Percentiles rank a stretch among this genome's conserved stretches.
phyloP scores from a whole-genome alignment of 1,140 invertebrate genomes.

The Vanessa tameamea region DNA sequence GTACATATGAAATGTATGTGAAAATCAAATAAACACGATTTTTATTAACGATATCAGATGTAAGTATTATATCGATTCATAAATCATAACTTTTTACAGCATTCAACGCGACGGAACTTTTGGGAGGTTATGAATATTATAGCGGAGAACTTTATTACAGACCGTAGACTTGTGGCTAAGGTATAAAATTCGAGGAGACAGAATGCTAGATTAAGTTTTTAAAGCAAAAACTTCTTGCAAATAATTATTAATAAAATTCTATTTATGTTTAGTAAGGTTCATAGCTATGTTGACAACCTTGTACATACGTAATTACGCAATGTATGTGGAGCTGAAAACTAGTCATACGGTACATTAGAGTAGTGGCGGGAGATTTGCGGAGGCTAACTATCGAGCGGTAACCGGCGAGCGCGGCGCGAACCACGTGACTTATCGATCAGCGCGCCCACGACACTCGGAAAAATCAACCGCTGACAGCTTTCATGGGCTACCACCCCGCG shows the following conservation, averaged over 20 bases:
- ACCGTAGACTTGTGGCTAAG: not conserved
- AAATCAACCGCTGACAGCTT: constrained; percentile 80
- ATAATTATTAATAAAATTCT: not conserved
- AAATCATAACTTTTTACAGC: constrained; percentile 23
- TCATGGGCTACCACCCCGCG: constrained; percentile 37
- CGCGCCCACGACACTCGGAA: constrained; percentile 77
- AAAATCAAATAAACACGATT: not conserved
- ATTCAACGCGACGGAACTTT: constrained; percentile 15
- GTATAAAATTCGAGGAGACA: not conserved
- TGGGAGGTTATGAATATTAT: not conserved
- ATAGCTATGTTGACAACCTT: not conserved
- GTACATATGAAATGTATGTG: not conserved
- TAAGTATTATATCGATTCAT: not conserved
- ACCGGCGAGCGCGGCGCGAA: constrained; percentile 55
- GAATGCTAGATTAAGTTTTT: not conserved
- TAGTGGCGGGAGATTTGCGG: constrained; percentile 74
- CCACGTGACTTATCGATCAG: constrained; percentile 80
- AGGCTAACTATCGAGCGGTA: constrained; percentile 76
- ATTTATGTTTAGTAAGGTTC: not conserved
- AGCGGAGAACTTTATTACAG: not conserved
- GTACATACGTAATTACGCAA: constrained; percentile 28
- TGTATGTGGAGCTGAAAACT: constrained; percentile 33
- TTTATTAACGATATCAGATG: not conserved
- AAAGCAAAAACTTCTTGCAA: not conserved
- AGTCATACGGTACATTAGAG: constrained; percentile 46